Conservation (phyloP, 2,888 invertebrate species). For the Dioctria rufipes region DNA sequence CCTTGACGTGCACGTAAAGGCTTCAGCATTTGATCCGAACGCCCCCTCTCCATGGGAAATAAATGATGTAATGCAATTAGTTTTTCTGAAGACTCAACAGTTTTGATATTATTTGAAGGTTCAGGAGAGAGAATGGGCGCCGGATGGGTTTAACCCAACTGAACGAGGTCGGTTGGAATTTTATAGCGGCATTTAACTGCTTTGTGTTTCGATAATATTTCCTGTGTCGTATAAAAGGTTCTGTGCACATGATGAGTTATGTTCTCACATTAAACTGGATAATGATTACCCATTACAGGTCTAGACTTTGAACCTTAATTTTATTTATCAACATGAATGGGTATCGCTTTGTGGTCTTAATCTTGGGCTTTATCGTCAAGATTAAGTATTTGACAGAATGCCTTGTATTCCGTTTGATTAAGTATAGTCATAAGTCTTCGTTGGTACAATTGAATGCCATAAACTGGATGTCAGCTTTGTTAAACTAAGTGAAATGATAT, state of each 20-base stretch:
- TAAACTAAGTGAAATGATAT: background rate
- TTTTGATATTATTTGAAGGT: slow-evolving; percentile 53
- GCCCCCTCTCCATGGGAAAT: slow-evolving; percentile 47
- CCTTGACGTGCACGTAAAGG: slow-evolving; percentile 19
- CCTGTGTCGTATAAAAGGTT: slow-evolving; percentile 50
- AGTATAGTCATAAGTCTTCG: slow-evolving; percentile 23
- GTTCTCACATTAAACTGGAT: slow-evolving; percentile 57
- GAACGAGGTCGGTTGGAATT: slow-evolving; percentile 43
- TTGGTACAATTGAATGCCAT: background rate
- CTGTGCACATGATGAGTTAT: slow-evolving; percentile 55
- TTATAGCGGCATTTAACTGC: slow-evolving; percentile 54
- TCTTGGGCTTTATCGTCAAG: slow-evolving; percentile 41
- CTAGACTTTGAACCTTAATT: slow-evolving; percentile 52
- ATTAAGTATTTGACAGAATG: slow-evolving; percentile 44
- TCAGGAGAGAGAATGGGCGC: background rate
- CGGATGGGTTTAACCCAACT: slow-evolving; percentile 18
- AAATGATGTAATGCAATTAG: slow-evolving; percentile 59
- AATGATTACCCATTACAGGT: slow-evolving; percentile 57
- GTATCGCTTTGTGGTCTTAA: slow-evolving; percentile 38
- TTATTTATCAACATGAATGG: slow-evolving; percentile 48
- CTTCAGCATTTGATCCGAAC: slow-evolving; percentile 29
- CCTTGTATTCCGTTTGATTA: slow-evolving; percentile 32
- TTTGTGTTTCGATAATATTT: slow-evolving; percentile 55
- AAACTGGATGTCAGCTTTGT: background rate
- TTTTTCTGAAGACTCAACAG: slow-evolving; percentile 59